Base-by-base conservation (phyloP, 2,797 vertebrate genomes). In the Zenarchopterus dispar region DNA sequence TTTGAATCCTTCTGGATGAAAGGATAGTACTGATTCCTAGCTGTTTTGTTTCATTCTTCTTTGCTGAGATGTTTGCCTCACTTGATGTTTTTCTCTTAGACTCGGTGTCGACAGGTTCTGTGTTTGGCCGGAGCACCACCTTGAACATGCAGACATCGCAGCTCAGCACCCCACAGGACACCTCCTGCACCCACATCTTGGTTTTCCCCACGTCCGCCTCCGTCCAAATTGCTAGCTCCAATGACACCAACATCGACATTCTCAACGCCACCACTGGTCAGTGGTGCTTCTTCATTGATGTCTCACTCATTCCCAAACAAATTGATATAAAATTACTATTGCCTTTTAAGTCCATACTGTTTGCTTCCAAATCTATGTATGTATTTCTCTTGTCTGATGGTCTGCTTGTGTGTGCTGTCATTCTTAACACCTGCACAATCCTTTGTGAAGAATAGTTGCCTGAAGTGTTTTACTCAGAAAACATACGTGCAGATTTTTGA, bases 131-230 rank as follows among this genome's bases (percentile, higher is more conserved):
- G 80, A 98, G 97, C 91, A 99, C 97, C 80, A 98, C 97, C 45
- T 90, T 99, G 61, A 99, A 97, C 81, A 97, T 98, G 95, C 97
- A 99, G 88, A 98, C 97, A 0, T 97, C 97, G 7, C 97, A 99
- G 91, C 94, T 99, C 70, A 99, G 95, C 81, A 99, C 97, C 19
- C 97, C 97, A 0, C 97, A 99, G 91, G 97, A 99, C 90, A 99
- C 97, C 2, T 99, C 97, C 15, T 99, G 97, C 91, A 99, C 97
- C 62, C 97, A 99, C 66, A 99, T 99, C 74, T 93, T 99, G 47
- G 97, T 99, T 76, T 99, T 99, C 73, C 97, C 97, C 88, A 99
- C 97, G 11, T 99, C 97, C 31, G 97, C 97, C 22, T 95, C 93
- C 16, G 96, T 99, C 81, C 97, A 98, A 90, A 95, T 98, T 78